Evolutionary conservation across 2,797 vertebrate genomes (phyloP).

Genomic region (Sylvilagus floridanus): DNA sequence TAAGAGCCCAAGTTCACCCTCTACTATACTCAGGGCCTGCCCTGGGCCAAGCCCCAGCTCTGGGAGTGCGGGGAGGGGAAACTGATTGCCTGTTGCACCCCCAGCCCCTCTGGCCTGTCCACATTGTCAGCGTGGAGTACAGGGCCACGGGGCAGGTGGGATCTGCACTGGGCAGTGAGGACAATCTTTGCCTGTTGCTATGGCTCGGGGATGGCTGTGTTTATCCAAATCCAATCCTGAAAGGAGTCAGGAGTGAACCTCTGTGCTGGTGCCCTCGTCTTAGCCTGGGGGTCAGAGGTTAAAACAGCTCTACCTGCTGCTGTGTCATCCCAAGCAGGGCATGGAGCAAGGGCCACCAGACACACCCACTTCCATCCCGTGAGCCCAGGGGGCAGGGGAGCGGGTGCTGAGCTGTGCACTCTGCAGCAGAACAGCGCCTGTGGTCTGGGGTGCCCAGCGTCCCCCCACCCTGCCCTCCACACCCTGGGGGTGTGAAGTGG

Average conservation of each 20-base stretch:
- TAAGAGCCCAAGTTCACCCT: background rate
- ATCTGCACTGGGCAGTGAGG: background rate
- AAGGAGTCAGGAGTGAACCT: background rate
- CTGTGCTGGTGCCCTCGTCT: background rate
- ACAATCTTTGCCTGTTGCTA: rapidly evolving
- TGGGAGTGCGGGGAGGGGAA: too few species aligned
- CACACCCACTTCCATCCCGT: background rate
- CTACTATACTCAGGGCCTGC: background rate
- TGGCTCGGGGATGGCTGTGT: background rate
- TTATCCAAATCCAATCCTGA: background rate
- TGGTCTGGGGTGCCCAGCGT: background rate
- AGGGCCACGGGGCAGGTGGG: rapidly evolving
- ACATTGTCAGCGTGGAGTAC: rapidly evolving
- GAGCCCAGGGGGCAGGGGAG: background rate
- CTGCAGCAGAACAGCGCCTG: background rate
- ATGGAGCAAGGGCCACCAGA: background rate
- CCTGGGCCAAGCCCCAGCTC: background rate
- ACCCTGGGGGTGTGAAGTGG: background rate
- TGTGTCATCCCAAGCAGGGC: background rate
- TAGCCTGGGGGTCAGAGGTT: background rate
- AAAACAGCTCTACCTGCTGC: background rate
- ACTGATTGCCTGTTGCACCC: too few species aligned
- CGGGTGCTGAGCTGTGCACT: rapidly evolving
- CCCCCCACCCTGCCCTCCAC: rapidly evolving
- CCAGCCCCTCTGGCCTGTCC: background rate